Evolutionary conservation across 2,888 invertebrate genomes (phyloP).

Genomic region (Oxytorus armatus): DNA sequence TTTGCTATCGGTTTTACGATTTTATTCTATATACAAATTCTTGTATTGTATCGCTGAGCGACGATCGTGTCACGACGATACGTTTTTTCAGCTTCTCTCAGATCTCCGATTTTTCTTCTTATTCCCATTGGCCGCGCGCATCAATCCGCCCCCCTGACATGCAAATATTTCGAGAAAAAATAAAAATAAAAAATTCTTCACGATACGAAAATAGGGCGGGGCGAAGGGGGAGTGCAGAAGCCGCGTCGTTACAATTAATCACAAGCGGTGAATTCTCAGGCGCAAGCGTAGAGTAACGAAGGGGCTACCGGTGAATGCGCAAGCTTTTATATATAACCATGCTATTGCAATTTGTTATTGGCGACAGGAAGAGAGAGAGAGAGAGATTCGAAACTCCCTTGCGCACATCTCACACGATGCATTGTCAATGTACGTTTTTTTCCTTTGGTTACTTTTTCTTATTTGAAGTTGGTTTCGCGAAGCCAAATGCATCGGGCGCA

Average conservation of each 20-base stretch:
- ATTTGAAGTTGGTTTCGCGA: constrained; percentile 28
- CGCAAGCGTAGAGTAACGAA: constrained; percentile 69
- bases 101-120: constrained; percentile 26
- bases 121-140: constrained; percentile 63
- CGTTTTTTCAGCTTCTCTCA: constrained; percentile 9
- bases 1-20: not conserved
- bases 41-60: constrained; percentile 22
- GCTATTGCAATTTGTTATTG: constrained; percentile 83
- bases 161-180: constrained; percentile 80
- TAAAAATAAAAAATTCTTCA: constrained; percentile 58
- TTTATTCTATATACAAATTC: constrained; percentile 19
- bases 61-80: constrained; percentile 37
- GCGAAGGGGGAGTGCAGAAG: constrained; percentile 9
- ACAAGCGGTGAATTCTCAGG: constrained; percentile 74
- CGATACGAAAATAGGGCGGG: not conserved
- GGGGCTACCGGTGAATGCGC: constrained; percentile 53
- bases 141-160: constrained; percentile 80
- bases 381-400: constrained; percentile 56
- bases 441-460: constrained; percentile 1
- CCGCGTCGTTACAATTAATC: constrained; percentile 81
- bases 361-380: constrained; percentile 75
- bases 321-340: constrained; percentile 70
- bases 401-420: constrained; percentile 46
- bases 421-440: constrained; percentile 66
- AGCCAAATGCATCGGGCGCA: constrained; percentile 50